Base-by-base conservation (phyloP, 23 tunicate genomes). In the Diplosoma virens region DNA sequence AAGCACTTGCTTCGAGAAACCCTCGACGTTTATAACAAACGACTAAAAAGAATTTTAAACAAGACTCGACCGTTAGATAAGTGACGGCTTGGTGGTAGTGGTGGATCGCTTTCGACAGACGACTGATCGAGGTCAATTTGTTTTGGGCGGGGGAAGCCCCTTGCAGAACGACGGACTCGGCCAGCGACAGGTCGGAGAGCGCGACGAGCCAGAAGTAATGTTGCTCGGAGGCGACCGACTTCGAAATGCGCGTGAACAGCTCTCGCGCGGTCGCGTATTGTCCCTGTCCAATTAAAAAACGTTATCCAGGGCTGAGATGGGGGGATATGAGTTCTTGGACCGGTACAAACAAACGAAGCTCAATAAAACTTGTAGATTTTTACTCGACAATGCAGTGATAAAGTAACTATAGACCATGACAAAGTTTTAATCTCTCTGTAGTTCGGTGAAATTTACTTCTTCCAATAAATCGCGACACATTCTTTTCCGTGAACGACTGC, bases 121-220 rank as follows among this genome's bases (percentile, higher is more conserved):
- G 36, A 28, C 35, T 68, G 20, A 46, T 33, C 16, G 22, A 3
- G 9, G 24, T 35, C 18, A 52, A 7, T 24, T 48, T 6, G 50
- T 33, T 32, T 2, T 18, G 52, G n/a, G 67, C 46, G 7, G 37
- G 33, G n/a, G 60, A 24, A 20, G 18, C 16, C 4, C 50, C 47
- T 23, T 58, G 2, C 3, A 27, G 14, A 11, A 71, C 58, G 6
- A 23, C 27, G 3, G 91, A 69, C 70, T 92, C 97, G 33, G 92
- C 97, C 1, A 31, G 37, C 25, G 90, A 64, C 29, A 92, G 21
- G 59, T 85, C 81, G 25, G 75, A 37, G 29, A 92, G 63, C 4
- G 77, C 91, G 9, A 59, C 70, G 24, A 92, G 75, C 97, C 97
- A 92, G 81, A 84, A 92, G 47, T 92, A 85, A 81, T 92, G 89